Percentiles rank a stretch among this genome's conserved stretches.
These are phyloP conservation scores for Caenorhabditis briggsae DNA, from an alignment of 1,140 invertebrate genomes.

Conservation along the genomic window DNA sequence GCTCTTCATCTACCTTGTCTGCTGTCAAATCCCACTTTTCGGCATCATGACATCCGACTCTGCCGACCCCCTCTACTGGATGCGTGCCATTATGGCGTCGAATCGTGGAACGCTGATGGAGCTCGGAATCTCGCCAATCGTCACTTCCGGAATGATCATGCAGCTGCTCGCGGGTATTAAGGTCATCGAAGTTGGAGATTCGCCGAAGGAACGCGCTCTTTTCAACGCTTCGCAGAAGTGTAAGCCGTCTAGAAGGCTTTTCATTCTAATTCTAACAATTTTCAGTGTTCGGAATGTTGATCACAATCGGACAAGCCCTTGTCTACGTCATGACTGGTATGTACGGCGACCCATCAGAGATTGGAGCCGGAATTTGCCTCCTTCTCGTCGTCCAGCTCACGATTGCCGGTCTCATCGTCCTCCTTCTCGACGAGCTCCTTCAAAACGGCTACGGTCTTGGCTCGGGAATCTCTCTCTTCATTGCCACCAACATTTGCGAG, in stretches of 20 bases:
- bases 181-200: conserved; percentile 99
- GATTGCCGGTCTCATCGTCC: conserved; percentile 96
- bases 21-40: conserved; percentile 87
- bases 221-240: conserved; percentile 99
- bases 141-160: conserved; percentile 99
- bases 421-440: conserved; percentile 95
- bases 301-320: conserved; percentile 99
- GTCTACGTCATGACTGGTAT: conserved; percentile 99
- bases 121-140: conserved; percentile 99
- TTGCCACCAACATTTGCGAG: conserved; percentile 99
- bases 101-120: conserved; percentile 99
- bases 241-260: conserved; percentile 80
- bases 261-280: background rate
- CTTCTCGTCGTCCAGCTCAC: conserved; percentile 97
- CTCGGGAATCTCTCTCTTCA: conserved; percentile 99
- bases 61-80: conserved; percentile 99
- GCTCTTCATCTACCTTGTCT: conserved; percentile 99
- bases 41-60: conserved; percentile 99
- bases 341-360: conserved; percentile 98
- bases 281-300: conserved; percentile 84
- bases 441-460: conserved; percentile 90
- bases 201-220: conserved; percentile 96
- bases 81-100: conserved; percentile 98
- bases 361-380: conserved; percentile 97
- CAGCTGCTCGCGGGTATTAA: conserved; percentile 98